phyloP scores from a whole-genome alignment of 1,140 invertebrate genomes.

The Oncopodura yosiiana region DNA sequence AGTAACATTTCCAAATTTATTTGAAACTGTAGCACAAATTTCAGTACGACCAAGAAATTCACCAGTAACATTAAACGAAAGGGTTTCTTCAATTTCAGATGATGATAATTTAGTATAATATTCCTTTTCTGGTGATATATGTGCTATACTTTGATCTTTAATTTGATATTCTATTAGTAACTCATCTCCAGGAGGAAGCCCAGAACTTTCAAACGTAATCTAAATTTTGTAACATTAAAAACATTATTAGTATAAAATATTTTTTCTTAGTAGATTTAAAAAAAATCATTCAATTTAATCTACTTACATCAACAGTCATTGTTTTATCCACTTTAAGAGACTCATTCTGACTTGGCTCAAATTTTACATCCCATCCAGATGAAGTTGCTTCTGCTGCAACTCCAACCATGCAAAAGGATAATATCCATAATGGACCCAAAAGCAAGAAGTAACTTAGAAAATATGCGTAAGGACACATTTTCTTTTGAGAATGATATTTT shows the following conservation, averaged over 20 bases:
- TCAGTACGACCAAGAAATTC: constrained; percentile 53
- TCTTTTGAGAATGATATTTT: too few species aligned
- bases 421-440: constrained; percentile 46
- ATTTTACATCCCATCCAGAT: constrained; percentile 36
- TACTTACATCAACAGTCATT: constrained; percentile 28
- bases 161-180: constrained; percentile 25
- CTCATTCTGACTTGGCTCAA: constrained; percentile 35
- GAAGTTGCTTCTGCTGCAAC: constrained; percentile 35
- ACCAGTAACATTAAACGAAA: constrained; percentile 47
- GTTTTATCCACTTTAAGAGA: constrained; percentile 30
- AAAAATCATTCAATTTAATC: background rate
- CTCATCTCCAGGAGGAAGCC: constrained; percentile 4
- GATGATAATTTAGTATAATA: background rate
- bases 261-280: background rate
- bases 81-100: background rate
- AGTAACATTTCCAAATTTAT: too few species aligned
- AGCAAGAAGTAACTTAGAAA: constrained; percentile 47
- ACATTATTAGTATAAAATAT: background rate
- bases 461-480: too few species aligned
- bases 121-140: constrained; percentile 9
- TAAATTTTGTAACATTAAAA: constrained; percentile 9
- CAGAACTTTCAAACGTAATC: constrained; percentile 17
- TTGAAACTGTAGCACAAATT: constrained; percentile 36
- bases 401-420: constrained; percentile 41
- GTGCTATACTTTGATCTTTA: constrained; percentile 31